Evolutionary conservation across 2,888 invertebrate species (phyloP), one percentile per base, ranked within the genome.

Genomic region (Galeruca laticollis): DNA sequence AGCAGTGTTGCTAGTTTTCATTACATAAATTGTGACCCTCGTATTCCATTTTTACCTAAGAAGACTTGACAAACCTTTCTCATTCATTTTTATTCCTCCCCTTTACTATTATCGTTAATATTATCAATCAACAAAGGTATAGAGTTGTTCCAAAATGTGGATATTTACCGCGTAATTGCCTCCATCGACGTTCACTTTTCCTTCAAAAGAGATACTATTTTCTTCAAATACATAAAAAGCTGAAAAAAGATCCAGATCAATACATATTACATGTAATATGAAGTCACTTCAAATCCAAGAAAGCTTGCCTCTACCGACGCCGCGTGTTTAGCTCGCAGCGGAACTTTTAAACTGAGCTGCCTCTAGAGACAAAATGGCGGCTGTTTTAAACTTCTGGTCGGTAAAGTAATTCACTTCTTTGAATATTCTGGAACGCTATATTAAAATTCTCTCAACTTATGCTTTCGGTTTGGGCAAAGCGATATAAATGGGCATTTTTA

Each of bases 321-420:
- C 82, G 81, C 80, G 80, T 63, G 60, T 64, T 70, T 60, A 57
- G 57, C 57, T 81, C 82, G 81, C 80, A 75, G 74, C 79, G 79
- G 80, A 83, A 60, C 68, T 84, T 84, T 84, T 82, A 84, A 84
- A 83, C 76, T 82, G 82, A 83, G 82, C 82, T 80, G 71, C 76
- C 83, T 82, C 82, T 73, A 72, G 84, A 80, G 84, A 83, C 84
- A 84, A 84, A 78, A 84, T 84, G 84, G 84, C 83, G 75, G 70
- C 72, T 47, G 56, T 73, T 75, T 66, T 73, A 72, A 70, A 70
- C 68, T 71, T 73, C 70, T 68, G 68, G 72, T 63, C 72, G 77
- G 75, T 71, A 76, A 76, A 76, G 77, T 78, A 78, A 84, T 84
- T 83, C 83, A 81, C 83, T 82, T 79, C 79, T 74, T 81, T 79